phyloP scores from a whole-genome alignment of 2,888 invertebrate species.

The Taphrorychus bicolor region DNA sequence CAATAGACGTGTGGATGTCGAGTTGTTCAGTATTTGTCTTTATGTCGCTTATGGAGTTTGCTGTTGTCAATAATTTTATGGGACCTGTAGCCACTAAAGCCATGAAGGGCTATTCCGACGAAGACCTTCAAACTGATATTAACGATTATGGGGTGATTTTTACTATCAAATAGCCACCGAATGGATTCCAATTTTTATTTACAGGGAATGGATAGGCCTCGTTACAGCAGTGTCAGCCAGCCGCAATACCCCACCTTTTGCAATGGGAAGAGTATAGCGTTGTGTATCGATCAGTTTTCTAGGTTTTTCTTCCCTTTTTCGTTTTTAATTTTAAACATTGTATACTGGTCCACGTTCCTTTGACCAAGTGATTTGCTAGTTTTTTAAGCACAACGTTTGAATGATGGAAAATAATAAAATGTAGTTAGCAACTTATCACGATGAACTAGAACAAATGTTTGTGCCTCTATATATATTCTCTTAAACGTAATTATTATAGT shows the following conservation, averaged over 20 bases:
- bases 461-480: too few relatives aligned
- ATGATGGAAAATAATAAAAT: neutral
- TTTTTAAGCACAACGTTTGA: constrained; percentile 24
- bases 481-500: too few relatives aligned
- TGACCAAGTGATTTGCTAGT: constrained; percentile 41
- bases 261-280: constrained; percentile 77
- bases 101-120: constrained; percentile 90
- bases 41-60: constrained; percentile 88
- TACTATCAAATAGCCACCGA: neutral
- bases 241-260: constrained; percentile 88
- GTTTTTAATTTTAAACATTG: constrained; percentile 87
- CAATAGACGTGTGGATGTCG: constrained; percentile 93
- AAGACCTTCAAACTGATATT: constrained; percentile 75
- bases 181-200: neutral
- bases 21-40: constrained; percentile 93
- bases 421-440: too few relatives aligned
- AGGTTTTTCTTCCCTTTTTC: constrained; percentile 90
- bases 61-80: constrained; percentile 86
- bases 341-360: constrained; percentile 88
- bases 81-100: constrained; percentile 87
- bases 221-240: constrained; percentile 65
- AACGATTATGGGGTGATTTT: constrained; percentile 76
- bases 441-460: too few relatives aligned
- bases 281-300: constrained; percentile 87
- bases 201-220: constrained; percentile 66